Percentiles rank a stretch among this genome's conserved stretches.
Conservation (phyloP, 2,113 vertebrate species). For the Morone chrysops region DNA sequence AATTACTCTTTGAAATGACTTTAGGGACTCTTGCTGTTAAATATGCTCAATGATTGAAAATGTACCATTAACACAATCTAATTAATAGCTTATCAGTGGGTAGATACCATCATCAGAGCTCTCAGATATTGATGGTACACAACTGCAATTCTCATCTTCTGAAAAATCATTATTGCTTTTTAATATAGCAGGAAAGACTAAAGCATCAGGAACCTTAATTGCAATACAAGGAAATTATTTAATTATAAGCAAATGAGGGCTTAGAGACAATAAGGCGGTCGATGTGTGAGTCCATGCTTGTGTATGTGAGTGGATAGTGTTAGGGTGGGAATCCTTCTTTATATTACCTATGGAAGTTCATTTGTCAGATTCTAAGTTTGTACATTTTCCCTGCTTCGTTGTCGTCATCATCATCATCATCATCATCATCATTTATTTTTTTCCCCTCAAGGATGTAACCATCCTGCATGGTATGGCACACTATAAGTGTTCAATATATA, state of each 20-base stretch:
- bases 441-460: neutral
- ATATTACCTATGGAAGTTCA: neutral
- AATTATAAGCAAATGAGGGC: constrained; percentile 30
- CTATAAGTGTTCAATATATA: neutral
- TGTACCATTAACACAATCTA: constrained; percentile 44
- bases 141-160: constrained; percentile 27
- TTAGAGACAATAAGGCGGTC: neutral
- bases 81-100: constrained; percentile 49
- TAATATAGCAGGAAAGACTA: constrained; percentile 19
- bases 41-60: constrained; percentile 49
- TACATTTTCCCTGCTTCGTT: neutral
- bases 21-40: constrained; percentile 40
- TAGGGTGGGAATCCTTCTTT: neutral
- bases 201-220: constrained; percentile 4
- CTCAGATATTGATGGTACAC: constrained; percentile 25
- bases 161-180: constrained; percentile 31
- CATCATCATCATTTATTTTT: constrained; percentile 1
- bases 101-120: constrained; percentile 13
- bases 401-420: constrained; percentile 13
- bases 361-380: neutral
- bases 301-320: neutral
- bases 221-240: constrained; percentile 12
- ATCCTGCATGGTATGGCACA: neutral
- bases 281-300: neutral
- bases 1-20: constrained; percentile 47